A percentile compares a stretch with the other conserved stretches of the same genome.
phyloP scores from a whole-genome alignment of 2,888 invertebrate genomes.

The Tyria jacobaeae region DNA sequence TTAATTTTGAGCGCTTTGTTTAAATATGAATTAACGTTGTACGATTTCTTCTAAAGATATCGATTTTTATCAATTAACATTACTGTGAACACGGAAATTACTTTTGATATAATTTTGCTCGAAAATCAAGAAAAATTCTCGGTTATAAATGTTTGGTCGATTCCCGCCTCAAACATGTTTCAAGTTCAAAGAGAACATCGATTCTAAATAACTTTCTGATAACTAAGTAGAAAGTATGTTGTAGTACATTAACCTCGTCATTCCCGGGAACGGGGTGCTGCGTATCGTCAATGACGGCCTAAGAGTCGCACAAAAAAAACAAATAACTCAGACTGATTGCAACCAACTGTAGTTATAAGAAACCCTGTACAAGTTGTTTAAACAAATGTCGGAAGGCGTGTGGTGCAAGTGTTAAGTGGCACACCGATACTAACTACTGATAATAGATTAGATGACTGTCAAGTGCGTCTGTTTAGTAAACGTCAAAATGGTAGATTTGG shows the following conservation, averaged over 20 bases:
- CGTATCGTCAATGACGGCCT: constrained; percentile 54
- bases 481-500: no score
- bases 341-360: constrained; percentile 68
- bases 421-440: not conserved
- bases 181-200: constrained; percentile 1
- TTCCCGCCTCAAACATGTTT: not conserved
- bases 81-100: no score
- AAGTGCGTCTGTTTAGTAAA: no score
- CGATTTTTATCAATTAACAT: no score
- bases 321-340: constrained; percentile 58
- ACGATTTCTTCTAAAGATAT: no score
- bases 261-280: constrained; percentile 53
- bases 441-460: no score
- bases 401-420: constrained; percentile 37
- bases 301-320: constrained; percentile 56
- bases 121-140: not conserved
- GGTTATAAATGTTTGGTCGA: not conserved
- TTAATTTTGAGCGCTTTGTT: no score
- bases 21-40: no score
- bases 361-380: constrained; percentile 64
- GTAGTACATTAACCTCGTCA: constrained; percentile 37
- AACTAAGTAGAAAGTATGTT: constrained; percentile 34
- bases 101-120: no score
- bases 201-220: constrained; percentile 11
- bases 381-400: constrained; percentile 50